These are phyloP conservation scores for Limnephilus marmoratus DNA, from an alignment of 2,888 invertebrate species.

Conservation along the genomic window DNA sequence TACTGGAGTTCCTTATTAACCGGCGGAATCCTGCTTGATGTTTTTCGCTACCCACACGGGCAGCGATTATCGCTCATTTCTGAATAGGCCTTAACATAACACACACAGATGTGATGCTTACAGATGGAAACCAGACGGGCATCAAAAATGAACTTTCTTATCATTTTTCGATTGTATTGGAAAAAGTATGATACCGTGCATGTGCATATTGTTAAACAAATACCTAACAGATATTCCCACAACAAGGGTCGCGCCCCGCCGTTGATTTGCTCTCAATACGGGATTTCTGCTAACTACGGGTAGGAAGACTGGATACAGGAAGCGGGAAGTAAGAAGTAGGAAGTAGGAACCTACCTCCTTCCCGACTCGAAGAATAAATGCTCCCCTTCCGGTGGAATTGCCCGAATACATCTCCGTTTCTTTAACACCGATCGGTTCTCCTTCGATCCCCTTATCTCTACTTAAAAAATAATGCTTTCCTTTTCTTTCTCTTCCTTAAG, in stretches of 20 bases:
- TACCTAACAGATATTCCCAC: background rate
- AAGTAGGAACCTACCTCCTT: background rate
- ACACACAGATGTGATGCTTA: too few relatives aligned
- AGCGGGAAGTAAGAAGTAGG: background rate
- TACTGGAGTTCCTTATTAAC: too few relatives aligned
- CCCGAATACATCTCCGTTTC: conserved; percentile 45
- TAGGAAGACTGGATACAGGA: too few relatives aligned
- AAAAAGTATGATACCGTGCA: background rate
- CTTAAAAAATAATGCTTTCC: conserved; percentile 42
- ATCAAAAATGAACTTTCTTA: too few relatives aligned
- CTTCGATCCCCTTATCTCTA: conserved; percentile 51
- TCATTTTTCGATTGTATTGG: too few relatives aligned
- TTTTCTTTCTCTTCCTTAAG: conserved; percentile 19
- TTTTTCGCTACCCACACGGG: too few relatives aligned
- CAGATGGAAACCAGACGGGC: too few relatives aligned
- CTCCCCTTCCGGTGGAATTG: conserved; percentile 36
- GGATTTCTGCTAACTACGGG: background rate
- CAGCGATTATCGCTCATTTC: too few relatives aligned
- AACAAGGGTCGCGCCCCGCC: conserved; percentile 3
- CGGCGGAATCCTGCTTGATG: too few relatives aligned
- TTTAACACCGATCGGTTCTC: conserved; percentile 51
- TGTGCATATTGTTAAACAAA: background rate
- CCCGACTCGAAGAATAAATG: conserved; percentile 3
- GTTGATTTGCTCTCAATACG: conserved; percentile 14
- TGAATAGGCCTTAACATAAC: too few relatives aligned